Conservation (phyloP, 2,113 vertebrate genomes). For the Peromyscus maniculatus region DNA sequence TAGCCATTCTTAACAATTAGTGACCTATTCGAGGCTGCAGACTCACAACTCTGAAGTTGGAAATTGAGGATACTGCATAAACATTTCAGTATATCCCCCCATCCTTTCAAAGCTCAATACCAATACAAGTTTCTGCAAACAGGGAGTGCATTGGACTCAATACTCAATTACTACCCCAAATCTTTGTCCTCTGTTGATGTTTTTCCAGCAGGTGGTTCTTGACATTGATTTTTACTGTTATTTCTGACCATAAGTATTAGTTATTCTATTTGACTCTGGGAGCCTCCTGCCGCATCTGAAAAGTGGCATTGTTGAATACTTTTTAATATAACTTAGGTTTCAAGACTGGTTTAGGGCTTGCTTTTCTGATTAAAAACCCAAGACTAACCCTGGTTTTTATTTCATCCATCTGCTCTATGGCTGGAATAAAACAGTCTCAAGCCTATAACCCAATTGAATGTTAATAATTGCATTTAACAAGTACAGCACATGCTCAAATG, state of each 20-base stretch:
- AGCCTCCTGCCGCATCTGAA: not conserved
- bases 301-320: not conserved
- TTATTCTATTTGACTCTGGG: not conserved
- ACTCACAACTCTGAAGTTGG: not conserved
- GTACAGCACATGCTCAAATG: not conserved
- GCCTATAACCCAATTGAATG: not conserved
- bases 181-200: not conserved
- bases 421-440: not conserved
- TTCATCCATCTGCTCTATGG: not conserved
- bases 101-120: not conserved
- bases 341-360: not conserved
- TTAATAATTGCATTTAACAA: constrained; percentile 2
- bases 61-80: not conserved
- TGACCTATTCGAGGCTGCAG: not conserved
- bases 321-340: not conserved
- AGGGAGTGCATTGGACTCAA: not conserved
- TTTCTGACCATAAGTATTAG: not conserved
- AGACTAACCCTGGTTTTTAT: not conserved
- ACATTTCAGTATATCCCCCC: not conserved
- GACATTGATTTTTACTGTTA: not conserved
- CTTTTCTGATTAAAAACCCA: not conserved
- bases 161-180: not conserved
- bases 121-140: not conserved
- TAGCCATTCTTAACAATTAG: not conserved
- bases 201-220: not conserved